Evolutionary conservation across 2,113 vertebrate species (phyloP).

Genomic region (Oncorhynchus kisutch): DNA sequence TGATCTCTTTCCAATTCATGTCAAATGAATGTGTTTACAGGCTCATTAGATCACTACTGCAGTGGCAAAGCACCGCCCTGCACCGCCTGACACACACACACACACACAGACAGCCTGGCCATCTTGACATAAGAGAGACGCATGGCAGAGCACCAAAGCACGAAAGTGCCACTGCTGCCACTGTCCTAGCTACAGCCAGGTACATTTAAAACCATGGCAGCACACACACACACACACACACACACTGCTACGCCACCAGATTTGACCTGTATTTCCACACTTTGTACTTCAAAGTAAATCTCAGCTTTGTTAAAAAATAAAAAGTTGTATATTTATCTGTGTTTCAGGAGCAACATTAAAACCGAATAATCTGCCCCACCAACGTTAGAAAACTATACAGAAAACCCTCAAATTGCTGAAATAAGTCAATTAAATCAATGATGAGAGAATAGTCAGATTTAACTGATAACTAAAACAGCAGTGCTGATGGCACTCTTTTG

Average conservation of each 20-base stretch:
- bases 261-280: constrained; percentile 41
- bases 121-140: constrained; percentile 49
- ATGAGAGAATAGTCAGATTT: too few species aligned
- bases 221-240: constrained; percentile 1
- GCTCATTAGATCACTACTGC: constrained; percentile 79
- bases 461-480: too few species aligned
- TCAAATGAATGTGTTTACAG: constrained; percentile 84
- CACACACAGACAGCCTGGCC: constrained; percentile 37
- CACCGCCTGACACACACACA: constrained; percentile 48
- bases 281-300: too few species aligned
- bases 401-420: too few species aligned
- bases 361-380: too few species aligned
- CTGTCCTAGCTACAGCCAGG: constrained; percentile 43
- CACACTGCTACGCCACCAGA: too few species aligned
- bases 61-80: constrained; percentile 67
- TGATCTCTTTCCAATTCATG: constrained; percentile 82
- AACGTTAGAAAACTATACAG: too few species aligned
- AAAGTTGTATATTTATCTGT: too few species aligned
- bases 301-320: too few species aligned
- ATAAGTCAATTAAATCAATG: too few species aligned
- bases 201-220: constrained; percentile 45
- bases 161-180: constrained; percentile 39
- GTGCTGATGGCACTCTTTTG: too few species aligned
- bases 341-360: too few species aligned
- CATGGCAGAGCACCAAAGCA: constrained; percentile 53